Evolutionary conservation across 2,888 invertebrate species (phyloP).

Genomic region (Philhelius pedissequus): DNA sequence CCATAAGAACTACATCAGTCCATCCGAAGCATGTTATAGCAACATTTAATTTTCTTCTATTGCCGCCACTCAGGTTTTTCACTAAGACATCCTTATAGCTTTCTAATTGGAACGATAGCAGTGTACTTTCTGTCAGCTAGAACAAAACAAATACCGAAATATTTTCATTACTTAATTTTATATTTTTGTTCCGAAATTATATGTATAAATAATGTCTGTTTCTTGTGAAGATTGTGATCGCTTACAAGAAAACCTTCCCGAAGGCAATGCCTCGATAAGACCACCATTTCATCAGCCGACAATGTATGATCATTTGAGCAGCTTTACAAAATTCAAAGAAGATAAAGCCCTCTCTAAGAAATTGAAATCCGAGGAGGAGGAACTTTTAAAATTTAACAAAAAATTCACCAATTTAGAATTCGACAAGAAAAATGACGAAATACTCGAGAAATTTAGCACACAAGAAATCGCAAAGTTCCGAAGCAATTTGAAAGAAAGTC

Average conservation of each 20-base stretch:
- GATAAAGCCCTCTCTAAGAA: constrained; percentile 66
- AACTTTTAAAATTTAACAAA: constrained; percentile 69
- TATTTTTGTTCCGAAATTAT: constrained; percentile 33
- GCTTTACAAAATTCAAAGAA: constrained; percentile 70
- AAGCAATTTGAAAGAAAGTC: constrained; percentile 47
- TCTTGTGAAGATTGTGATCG: constrained; percentile 71
- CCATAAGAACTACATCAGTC: constrained; percentile 85
- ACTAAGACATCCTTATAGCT: constrained; percentile 77
- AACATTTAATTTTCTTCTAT: constrained; percentile 87
- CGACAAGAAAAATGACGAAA: constrained; percentile 49
- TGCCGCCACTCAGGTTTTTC: constrained; percentile 81
- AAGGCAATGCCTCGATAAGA: constrained; percentile 70
- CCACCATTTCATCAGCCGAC: constrained; percentile 70
- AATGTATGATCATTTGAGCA: constrained; percentile 72
- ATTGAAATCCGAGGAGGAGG: constrained; percentile 59
- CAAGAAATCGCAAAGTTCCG: constrained; percentile 69
- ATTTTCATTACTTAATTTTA: constrained; percentile 37
- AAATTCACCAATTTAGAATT: constrained; percentile 70
- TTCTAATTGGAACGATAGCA: constrained; percentile 76
- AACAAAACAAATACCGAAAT: constrained; percentile 39
- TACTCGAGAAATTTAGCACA: constrained; percentile 67
- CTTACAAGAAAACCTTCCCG: constrained; percentile 49
- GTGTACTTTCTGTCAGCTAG: constrained; percentile 73
- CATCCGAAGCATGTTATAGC: constrained; percentile 88
- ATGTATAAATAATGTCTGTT: constrained; percentile 53